phyloP scores from a whole-genome alignment of 2,113 vertebrate species.

The Erythrocebus patas region DNA sequence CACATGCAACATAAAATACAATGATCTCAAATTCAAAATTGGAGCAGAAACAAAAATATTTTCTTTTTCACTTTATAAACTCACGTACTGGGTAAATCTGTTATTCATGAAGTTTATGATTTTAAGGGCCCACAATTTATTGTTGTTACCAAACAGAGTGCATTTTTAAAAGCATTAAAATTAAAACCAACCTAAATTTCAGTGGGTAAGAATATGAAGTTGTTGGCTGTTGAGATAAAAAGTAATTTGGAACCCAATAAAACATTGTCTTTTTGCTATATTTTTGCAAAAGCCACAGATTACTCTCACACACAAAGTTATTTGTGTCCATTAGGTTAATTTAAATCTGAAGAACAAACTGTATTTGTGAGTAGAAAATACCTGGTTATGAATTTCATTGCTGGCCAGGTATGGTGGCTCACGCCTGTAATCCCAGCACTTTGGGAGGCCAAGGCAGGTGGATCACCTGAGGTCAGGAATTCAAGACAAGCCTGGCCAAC shows the following conservation, averaged over 20 bases:
- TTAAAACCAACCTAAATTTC: background rate
- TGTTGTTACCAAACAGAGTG: background rate
- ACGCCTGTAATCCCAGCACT: too few relatives aligned
- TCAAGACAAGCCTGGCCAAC: too few relatives aligned
- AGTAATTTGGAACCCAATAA: background rate
- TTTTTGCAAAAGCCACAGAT: background rate
- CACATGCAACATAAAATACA: background rate
- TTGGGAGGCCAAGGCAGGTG: too few relatives aligned
- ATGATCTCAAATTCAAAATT: constrained; percentile 30
- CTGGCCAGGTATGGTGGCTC: background rate
- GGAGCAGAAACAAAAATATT: background rate
- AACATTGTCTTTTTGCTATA: background rate
- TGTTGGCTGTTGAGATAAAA: background rate
- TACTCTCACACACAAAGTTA: background rate
- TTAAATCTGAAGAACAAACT: background rate
- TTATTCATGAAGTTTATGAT: background rate
- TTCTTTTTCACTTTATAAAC: background rate
- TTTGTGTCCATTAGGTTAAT: background rate
- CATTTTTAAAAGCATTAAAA: background rate
- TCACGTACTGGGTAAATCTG: background rate
- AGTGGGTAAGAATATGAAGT: background rate
- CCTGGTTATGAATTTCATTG: background rate
- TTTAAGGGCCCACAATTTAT: background rate
- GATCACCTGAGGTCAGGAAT: too few relatives aligned
- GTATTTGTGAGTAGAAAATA: background rate